A percentile compares a stretch with the other conserved stretches of the same genome.
Conservation (phyloP, 2,888 invertebrate genomes). For the Cephus sareptanus region DNA sequence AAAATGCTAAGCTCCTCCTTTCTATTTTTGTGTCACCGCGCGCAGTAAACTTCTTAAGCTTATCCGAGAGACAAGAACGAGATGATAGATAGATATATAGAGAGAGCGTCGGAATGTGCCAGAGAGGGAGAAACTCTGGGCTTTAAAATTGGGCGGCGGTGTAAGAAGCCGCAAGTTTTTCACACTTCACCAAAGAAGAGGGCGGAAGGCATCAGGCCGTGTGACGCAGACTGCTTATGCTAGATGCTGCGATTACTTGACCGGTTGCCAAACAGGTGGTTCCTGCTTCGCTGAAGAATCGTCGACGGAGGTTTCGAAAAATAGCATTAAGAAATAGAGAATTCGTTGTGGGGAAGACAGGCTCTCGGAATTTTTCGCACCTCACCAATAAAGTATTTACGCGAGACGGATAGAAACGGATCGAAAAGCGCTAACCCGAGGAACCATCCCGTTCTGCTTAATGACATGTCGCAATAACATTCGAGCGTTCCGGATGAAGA, state of each 20-base stretch:
- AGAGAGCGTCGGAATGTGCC: too few relatives aligned
- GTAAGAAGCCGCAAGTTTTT: conserved; percentile 15
- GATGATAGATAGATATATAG: too few relatives aligned
- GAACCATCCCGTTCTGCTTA: not conserved
- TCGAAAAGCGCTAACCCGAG: not conserved
- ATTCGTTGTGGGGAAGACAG: conserved; percentile 42
- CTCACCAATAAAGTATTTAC: conserved; percentile 50
- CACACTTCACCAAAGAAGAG: conserved; percentile 27
- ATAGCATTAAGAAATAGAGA: conserved; percentile 20
- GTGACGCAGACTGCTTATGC: not conserved
- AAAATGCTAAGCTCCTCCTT: too few relatives aligned
- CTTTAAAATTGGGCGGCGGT: too few relatives aligned
- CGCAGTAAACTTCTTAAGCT: too few relatives aligned
- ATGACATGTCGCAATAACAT: not conserved
- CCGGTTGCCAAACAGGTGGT: conserved; percentile 63
- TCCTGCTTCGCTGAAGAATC: conserved; percentile 30
- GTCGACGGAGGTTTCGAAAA: conserved; percentile 10
- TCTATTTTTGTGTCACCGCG: too few relatives aligned
- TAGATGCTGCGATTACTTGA: conserved; percentile 41
- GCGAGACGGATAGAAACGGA: not conserved
- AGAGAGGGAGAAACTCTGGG: too few relatives aligned
- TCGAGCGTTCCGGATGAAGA: too few relatives aligned
- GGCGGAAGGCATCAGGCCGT: not conserved
- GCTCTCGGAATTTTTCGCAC: conserved; percentile 61
- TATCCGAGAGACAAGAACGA: too few relatives aligned